Evolutionary conservation across 2,113 vertebrate genomes (phyloP).

Genomic region (Ivindomyrus marchei): DNA sequence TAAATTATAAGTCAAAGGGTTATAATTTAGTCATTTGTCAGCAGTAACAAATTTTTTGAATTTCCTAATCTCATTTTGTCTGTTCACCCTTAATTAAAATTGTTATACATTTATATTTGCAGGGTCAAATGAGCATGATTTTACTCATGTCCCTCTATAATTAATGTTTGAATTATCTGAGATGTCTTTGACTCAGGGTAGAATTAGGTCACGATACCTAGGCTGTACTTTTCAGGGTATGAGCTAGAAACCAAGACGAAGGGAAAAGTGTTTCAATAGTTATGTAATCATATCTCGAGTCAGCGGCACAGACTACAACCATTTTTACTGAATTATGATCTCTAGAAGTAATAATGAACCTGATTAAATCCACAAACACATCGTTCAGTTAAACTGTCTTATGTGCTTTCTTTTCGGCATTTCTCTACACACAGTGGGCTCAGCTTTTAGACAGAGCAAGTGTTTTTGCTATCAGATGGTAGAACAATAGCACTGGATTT

Average conservation of each 20-base stretch:
- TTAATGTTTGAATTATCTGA: neutral
- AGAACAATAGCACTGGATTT: neutral
- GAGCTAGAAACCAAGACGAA: neutral
- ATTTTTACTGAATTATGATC: neutral
- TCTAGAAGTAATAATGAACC: neutral
- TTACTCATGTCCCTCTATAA: neutral
- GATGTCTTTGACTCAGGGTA: neutral
- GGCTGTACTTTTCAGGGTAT: neutral
- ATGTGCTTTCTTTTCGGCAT: neutral
- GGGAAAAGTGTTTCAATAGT: neutral
- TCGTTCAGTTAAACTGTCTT: neutral
- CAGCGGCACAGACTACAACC: neutral
- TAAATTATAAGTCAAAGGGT: neutral
- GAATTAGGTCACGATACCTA: neutral
- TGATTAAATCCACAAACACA: neutral
- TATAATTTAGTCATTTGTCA: neutral
- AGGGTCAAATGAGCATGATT: neutral
- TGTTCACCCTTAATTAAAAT: neutral
- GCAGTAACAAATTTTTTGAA: neutral
- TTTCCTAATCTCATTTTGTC: slow-evolving; percentile 4
- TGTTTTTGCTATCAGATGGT: neutral
- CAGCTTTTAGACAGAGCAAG: neutral
- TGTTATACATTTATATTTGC: neutral
- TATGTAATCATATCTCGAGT: neutral
- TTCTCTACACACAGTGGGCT: neutral